phyloP scores from a whole-genome alignment of 2,888 invertebrate genomes.

The Caenorhabditis panamensis region DNA sequence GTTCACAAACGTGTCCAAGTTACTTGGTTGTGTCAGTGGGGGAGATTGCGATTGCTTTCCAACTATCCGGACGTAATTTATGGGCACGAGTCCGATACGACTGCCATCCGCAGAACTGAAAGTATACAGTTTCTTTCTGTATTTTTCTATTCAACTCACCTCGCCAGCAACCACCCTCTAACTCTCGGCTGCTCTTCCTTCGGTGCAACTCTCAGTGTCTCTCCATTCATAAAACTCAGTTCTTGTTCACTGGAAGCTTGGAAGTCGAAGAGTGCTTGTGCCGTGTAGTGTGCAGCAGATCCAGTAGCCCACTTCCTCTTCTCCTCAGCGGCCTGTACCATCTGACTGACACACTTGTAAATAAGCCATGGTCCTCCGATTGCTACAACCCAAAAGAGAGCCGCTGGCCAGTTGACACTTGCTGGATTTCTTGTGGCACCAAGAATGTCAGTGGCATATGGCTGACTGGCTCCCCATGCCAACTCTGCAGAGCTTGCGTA shows the following conservation, averaged over 20 bases:
- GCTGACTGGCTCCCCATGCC: slow-evolving; percentile 75
- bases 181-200: slow-evolving; percentile 87
- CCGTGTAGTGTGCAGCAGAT: slow-evolving; percentile 83
- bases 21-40: slow-evolving; percentile 57
- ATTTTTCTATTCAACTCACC: slow-evolving; percentile 59
- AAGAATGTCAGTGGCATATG: slow-evolving; percentile 69
- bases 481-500: slow-evolving; percentile 81
- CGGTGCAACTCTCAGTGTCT: slow-evolving; percentile 89
- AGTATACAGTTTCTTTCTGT: not conserved
- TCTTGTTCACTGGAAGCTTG: slow-evolving; percentile 87
- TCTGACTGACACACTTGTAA: slow-evolving; percentile 87
- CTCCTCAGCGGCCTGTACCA: slow-evolving; percentile 79
- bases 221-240: slow-evolving; percentile 88
- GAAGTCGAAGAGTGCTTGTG: slow-evolving; percentile 87
- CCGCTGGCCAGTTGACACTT: slow-evolving; percentile 87
- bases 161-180: slow-evolving; percentile 84
- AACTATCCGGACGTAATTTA: slow-evolving; percentile 84
- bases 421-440: slow-evolving; percentile 54
- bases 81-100: slow-evolving; percentile 84
- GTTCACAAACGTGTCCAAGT: slow-evolving; percentile 46
- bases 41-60: slow-evolving; percentile 78
- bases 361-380: slow-evolving; percentile 94
- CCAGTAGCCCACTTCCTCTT: slow-evolving; percentile 83
- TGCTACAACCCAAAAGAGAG: slow-evolving; percentile 91
- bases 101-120: slow-evolving; percentile 83